Conservation (phyloP, 1,140 invertebrate species). For the Trypoxylus dichotomus region DNA sequence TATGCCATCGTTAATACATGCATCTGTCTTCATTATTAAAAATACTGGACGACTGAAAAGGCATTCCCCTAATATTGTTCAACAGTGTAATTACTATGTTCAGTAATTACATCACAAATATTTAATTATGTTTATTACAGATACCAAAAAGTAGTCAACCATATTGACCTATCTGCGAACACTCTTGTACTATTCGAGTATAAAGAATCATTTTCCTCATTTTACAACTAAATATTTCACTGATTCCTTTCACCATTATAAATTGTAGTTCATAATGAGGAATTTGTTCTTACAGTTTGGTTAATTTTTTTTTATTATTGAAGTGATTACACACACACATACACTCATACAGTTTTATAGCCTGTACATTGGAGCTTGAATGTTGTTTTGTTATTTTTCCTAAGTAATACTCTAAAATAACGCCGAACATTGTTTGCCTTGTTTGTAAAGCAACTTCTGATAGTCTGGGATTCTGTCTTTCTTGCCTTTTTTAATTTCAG, state of each 20-base stretch:
- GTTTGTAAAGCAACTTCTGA: conserved; percentile 32
- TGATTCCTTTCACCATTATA: not conserved
- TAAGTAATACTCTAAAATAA: not conserved
- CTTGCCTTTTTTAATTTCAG: not conserved
- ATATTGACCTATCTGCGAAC: too few species aligned
- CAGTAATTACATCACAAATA: too few species aligned
- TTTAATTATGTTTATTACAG: too few species aligned
- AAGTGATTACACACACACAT: not conserved
- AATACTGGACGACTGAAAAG: too few species aligned
- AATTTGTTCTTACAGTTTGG: not conserved
- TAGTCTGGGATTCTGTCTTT: conserved; percentile 42
- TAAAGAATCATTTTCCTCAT: not conserved
- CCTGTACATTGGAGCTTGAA: conserved; percentile 14
- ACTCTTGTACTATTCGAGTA: not conserved
- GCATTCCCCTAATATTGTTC: too few species aligned
- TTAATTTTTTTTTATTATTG: not conserved
- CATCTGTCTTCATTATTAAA: too few species aligned
- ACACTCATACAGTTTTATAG: not conserved
- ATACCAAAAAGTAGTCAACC: too few species aligned
- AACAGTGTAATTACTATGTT: too few species aligned
- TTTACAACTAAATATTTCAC: not conserved
- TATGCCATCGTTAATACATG: too few species aligned
- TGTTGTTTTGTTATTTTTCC: conserved; percentile 17
- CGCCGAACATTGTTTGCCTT: conserved; percentile 5
- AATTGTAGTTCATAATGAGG: too few species aligned